Conservation (phyloP, 1,140 invertebrate genomes). For the Drosophila rufa region DNA sequence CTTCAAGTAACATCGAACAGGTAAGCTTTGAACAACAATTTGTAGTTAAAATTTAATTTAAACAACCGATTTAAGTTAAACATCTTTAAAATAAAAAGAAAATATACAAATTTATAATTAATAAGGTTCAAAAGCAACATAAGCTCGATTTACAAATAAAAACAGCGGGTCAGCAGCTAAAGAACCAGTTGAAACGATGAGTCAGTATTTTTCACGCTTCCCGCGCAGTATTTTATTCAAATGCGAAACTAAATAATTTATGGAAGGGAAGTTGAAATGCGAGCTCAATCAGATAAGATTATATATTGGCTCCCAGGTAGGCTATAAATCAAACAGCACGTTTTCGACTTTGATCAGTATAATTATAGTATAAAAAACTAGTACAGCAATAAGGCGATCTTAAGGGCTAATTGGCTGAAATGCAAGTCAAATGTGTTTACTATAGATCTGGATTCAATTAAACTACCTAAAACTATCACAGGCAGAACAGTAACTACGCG, state of each 20-base stretch:
- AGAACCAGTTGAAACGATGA: not conserved
- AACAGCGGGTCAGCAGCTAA: not conserved
- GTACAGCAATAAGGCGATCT: slow-evolving; percentile 23
- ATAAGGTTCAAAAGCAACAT: not conserved
- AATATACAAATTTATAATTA: not conserved
- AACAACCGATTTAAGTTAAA: too few species aligned
- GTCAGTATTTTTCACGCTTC: not conserved
- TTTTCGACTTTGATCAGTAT: slow-evolving; percentile 28
- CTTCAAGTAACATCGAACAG: too few species aligned
- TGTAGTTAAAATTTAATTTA: too few species aligned
- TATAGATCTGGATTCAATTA: slow-evolving; percentile 51
- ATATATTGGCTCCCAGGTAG: not conserved
- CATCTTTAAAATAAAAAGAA: too few species aligned
- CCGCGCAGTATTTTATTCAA: not conserved
- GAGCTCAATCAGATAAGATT: not conserved
- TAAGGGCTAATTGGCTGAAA: slow-evolving; percentile 46
- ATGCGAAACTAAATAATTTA: slow-evolving; percentile 1
- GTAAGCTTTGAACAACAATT: too few species aligned
- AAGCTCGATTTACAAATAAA: not conserved
- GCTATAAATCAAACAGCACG: not conserved
- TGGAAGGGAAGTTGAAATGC: not conserved
- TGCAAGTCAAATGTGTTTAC: slow-evolving; percentile 48
- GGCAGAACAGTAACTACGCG: slow-evolving; percentile 78
- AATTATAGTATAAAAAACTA: slow-evolving; percentile 20
- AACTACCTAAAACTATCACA: slow-evolving; percentile 81